phyloP scores from a whole-genome alignment of 2,113 vertebrate species.

The Bagarius yarrelli region DNA sequence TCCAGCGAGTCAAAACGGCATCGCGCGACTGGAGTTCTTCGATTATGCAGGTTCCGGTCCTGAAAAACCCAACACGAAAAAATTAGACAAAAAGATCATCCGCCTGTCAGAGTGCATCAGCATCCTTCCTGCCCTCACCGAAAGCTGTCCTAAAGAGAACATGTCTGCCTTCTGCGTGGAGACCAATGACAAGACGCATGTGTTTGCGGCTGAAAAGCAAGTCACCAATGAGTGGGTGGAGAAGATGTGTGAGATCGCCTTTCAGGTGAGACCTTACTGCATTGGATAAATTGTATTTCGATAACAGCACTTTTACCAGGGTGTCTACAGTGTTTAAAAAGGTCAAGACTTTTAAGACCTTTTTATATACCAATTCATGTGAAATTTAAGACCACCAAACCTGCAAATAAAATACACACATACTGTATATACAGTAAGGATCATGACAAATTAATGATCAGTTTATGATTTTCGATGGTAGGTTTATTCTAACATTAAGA shows the following conservation, averaged over 20 bases:
- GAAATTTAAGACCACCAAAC: too few relatives aligned
- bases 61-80: slow-evolving; percentile 77
- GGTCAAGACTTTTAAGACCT: too few relatives aligned
- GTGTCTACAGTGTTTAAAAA: too few relatives aligned
- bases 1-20: slow-evolving; percentile 88
- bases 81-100: slow-evolving; percentile 89
- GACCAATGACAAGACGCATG: slow-evolving; percentile 84
- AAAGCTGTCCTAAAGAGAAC: slow-evolving; percentile 83
- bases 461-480: too few relatives aligned
- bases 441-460: too few relatives aligned
- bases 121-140: slow-evolving; percentile 77
- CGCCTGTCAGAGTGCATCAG: slow-evolving; percentile 91
- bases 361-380: too few relatives aligned
- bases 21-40: slow-evolving; percentile 91
- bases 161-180: slow-evolving; percentile 86
- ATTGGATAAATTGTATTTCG: not conserved
- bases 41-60: slow-evolving; percentile 77
- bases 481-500: too few relatives aligned
- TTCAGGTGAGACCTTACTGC: slow-evolving; percentile 75
- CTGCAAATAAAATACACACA: too few relatives aligned
- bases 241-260: slow-evolving; percentile 87
- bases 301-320: not conserved
- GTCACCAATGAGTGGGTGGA: slow-evolving; percentile 84
- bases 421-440: too few relatives aligned
- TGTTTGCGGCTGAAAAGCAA: slow-evolving; percentile 81